Evolutionary conservation across 2,797 vertebrate genomes (phyloP).

Genomic region (Bovichtus diacanthus): DNA sequence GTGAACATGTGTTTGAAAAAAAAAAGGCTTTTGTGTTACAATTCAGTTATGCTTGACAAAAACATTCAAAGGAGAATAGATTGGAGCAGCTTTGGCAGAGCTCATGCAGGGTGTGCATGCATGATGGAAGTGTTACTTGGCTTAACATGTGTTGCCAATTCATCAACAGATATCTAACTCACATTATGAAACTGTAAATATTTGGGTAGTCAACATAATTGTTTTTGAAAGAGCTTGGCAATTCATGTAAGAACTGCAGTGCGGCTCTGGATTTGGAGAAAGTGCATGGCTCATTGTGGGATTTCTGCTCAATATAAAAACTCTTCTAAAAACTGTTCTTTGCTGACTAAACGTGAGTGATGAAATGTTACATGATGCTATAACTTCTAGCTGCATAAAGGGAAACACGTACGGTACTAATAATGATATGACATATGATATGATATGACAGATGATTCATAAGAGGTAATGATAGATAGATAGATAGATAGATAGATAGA

Average conservation of each 20-base stretch:
- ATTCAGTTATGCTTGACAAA: constrained; percentile 21
- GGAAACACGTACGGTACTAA: constrained; percentile 3
- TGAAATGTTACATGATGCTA: constrained; percentile 39
- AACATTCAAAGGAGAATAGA: constrained; percentile 6
- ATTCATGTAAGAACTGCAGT: constrained; percentile 8
- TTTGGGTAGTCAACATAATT: constrained; percentile 43
- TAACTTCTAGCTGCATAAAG: constrained; percentile 14
- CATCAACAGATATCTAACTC: constrained; percentile 27
- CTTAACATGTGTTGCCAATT: constrained; percentile 6
- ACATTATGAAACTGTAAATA: constrained; percentile 49
- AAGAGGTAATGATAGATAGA: neutral
- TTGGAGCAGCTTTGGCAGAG: neutral
- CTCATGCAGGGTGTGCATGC: neutral
- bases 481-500: neutral
- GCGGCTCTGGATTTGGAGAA: constrained; percentile 2
- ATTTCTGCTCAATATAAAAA: constrained; percentile 19
- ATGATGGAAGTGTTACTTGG: neutral
- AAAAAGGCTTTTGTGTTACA: constrained; percentile 17
- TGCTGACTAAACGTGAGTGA: constrained; percentile 3
- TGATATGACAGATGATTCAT: too few relatives aligned
- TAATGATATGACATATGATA: neutral
- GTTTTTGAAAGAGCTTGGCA: constrained; percentile 36
- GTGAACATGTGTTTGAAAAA: constrained; percentile 45
- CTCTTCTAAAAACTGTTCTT: constrained; percentile 5
- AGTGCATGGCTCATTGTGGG: constrained; percentile 2